phyloP scores from a whole-genome alignment of 2,888 invertebrate genomes.

The Tillus elongatus region DNA sequence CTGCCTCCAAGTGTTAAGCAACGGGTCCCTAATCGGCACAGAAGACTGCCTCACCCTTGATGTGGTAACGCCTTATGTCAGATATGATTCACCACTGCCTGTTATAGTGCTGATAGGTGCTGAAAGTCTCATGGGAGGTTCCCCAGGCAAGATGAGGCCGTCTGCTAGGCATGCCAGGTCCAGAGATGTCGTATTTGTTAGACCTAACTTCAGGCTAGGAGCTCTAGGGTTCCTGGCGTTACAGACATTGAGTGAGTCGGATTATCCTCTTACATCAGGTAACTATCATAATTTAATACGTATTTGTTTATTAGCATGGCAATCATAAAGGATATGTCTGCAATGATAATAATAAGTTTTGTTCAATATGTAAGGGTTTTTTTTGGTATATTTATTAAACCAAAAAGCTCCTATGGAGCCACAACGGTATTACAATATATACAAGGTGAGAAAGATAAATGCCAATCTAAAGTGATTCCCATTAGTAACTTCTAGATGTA shows the following conservation, averaged over 20 bases:
- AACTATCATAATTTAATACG: too few relatives aligned
- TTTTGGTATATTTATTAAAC: too few relatives aligned
- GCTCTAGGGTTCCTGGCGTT: conserved; percentile 67
- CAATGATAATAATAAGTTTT: too few relatives aligned
- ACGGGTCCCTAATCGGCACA: conserved; percentile 56
- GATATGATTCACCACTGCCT: conserved; percentile 69
- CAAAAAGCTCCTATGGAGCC: too few relatives aligned
- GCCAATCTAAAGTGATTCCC: too few relatives aligned
- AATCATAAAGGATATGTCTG: too few relatives aligned
- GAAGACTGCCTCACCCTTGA: conserved; percentile 81
- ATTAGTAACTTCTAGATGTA: too few relatives aligned
- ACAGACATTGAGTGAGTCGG: conserved; percentile 57
- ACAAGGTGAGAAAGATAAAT: too few relatives aligned
- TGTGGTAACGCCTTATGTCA: conserved; percentile 70
- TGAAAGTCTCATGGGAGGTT: conserved; percentile 67
- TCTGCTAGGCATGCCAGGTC: conserved; percentile 67
- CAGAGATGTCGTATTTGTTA: conserved; percentile 74
- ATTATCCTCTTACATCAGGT: conserved; percentile 68
- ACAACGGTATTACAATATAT: too few relatives aligned
- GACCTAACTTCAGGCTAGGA: conserved; percentile 68
- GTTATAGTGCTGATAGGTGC: conserved; percentile 77
- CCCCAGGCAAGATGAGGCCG: conserved; percentile 63
- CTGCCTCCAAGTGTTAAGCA: conserved; percentile 62
- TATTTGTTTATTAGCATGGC: too few relatives aligned
- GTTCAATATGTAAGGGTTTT: too few relatives aligned